A percentile compares a stretch with the other conserved stretches of the same genome.
These are phyloP conservation scores for Phasia obesa DNA, from an alignment of 2,888 invertebrate species.

Conservation along the genomic window DNA sequence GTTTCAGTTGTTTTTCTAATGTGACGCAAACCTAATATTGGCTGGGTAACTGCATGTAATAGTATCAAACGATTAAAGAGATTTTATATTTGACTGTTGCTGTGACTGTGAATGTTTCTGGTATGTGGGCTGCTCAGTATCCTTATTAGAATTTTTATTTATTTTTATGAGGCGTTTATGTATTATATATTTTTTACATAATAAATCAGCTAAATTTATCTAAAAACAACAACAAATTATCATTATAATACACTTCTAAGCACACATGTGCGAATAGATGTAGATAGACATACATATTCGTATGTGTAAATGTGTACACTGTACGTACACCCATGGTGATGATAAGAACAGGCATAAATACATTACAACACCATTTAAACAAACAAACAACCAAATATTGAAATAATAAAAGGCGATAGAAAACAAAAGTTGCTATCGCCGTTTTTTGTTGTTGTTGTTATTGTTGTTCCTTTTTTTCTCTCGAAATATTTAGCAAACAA, in stretches of 20 bases:
- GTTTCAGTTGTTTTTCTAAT: constrained; percentile 22
- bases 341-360: constrained; percentile 8
- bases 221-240: constrained; percentile 5
- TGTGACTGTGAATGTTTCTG: background rate
- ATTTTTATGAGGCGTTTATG: background rate
- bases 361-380: background rate
- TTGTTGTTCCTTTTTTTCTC: no score
- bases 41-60: constrained; percentile 41
- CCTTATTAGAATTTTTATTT: no score
- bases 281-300: background rate
- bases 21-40: constrained; percentile 50
- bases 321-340: background rate
- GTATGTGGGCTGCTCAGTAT: no score
- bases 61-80: constrained; percentile 46
- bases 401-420: no score
- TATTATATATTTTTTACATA: constrained; percentile 4
- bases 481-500: no score
- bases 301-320: background rate
- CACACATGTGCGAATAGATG: background rate
- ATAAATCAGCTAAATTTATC: constrained; percentile 50
- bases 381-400: background rate
- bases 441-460: no score
- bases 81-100: constrained; percentile 25
- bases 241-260: constrained; percentile 11
- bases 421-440: no score